A percentile compares a stretch with the other conserved stretches of the same genome.
These are phyloP conservation scores for Scaptomyza pallida DNA, from an alignment of 1,140 invertebrate species.

Conservation along the genomic window DNA sequence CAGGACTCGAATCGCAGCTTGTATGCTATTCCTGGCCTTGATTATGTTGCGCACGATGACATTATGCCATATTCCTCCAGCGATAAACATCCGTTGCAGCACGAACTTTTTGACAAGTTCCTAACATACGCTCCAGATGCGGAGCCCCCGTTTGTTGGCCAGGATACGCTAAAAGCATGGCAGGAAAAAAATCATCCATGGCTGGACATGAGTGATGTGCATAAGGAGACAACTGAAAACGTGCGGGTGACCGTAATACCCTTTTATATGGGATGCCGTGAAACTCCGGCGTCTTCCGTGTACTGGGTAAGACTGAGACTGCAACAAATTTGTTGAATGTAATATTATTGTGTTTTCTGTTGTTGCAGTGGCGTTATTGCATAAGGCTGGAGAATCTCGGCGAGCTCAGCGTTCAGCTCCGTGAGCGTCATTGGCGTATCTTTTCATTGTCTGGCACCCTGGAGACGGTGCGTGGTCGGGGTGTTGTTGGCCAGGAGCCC, in stretches of 20 bases:
- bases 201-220: slow-evolving; percentile 98
- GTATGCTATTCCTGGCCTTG: slow-evolving; percentile 97
- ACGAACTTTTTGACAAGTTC: slow-evolving; percentile 99
- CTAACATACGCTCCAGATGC: slow-evolving; percentile 89
- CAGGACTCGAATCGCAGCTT: slow-evolving; percentile 96
- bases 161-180: slow-evolving; percentile 96
- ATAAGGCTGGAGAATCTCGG: slow-evolving; percentile 97
- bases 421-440: slow-evolving; percentile 98
- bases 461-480: slow-evolving; percentile 96
- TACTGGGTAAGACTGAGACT: slow-evolving; percentile 90
- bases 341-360: neutral
- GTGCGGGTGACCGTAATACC: slow-evolving; percentile 98
- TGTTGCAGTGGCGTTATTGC: slow-evolving; percentile 95
- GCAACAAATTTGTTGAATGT: neutral
- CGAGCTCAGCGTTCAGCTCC: slow-evolving; percentile 93
- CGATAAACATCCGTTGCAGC: slow-evolving; percentile 91
- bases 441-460: slow-evolving; percentile 97
- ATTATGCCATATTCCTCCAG: slow-evolving; percentile 93
- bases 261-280: slow-evolving; percentile 93
- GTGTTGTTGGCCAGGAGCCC: slow-evolving; percentile 98
- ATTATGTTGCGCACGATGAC: slow-evolving; percentile 98
- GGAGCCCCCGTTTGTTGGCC: slow-evolving; percentile 94
- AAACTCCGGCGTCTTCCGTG: slow-evolving; percentile 94
- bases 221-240: slow-evolving; percentile 98
- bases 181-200: slow-evolving; percentile 99